Percentiles rank a stretch among this genome's conserved stretches.
Conservation (phyloP, 2,888 invertebrate genomes). For the Parasteatoda lunata region DNA sequence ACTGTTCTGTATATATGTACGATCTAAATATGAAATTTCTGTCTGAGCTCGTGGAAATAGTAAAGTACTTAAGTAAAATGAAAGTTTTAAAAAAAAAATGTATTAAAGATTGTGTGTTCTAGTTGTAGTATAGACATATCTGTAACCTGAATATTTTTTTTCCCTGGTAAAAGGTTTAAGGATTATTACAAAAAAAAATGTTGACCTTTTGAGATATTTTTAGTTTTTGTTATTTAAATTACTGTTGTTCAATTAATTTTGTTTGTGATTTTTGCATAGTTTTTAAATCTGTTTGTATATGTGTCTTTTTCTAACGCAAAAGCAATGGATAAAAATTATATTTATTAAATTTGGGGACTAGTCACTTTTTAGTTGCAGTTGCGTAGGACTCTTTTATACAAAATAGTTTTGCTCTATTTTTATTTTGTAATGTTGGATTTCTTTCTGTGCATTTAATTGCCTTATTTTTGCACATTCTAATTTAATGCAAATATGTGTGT, state of each 20-base stretch:
- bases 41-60: constrained; percentile 51
- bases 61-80: constrained; percentile 9
- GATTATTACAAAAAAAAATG: too few relatives aligned
- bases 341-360: not conserved
- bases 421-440: not conserved
- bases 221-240: too few relatives aligned
- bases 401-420: not conserved
- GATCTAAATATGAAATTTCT: constrained; percentile 46
- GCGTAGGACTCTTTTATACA: not conserved
- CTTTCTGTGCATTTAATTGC: not conserved
- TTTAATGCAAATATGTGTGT: constrained; percentile 39
- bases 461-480: not conserved
- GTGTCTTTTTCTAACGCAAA: not conserved
- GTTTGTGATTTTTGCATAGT: not conserved
- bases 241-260: not conserved
- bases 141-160: not conserved
- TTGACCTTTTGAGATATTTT: too few relatives aligned
- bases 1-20: constrained; percentile 44
- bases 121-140: not conserved
- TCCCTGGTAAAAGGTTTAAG: not conserved
- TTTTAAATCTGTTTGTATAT: not conserved
- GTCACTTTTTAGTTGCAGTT: not conserved
- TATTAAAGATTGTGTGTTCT: not conserved
- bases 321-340: not conserved
- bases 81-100: not conserved